These are phyloP conservation scores for Pterocles burchelli DNA, from an alignment of 2,113 vertebrate species.

Conservation along the genomic window DNA sequence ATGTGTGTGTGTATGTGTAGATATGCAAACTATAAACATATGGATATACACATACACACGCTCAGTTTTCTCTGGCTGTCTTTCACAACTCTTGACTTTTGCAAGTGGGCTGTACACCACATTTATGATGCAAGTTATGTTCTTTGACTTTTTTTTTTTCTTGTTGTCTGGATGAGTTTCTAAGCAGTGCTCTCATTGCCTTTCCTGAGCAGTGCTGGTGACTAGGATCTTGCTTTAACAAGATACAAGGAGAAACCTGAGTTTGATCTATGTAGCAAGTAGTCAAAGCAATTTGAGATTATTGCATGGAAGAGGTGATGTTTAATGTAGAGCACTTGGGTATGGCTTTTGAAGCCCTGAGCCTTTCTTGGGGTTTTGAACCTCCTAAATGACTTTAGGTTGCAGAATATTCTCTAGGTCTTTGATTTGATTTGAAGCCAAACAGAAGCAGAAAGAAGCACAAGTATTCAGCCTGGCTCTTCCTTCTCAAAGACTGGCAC, in stretches of 20 bases:
- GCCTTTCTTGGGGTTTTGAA: not conserved
- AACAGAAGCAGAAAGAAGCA: not conserved
- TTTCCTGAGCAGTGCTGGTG: not conserved
- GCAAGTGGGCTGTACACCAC: not conserved
- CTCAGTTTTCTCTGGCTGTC: not conserved
- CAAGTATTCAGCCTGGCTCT: not conserved
- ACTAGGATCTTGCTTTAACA: not conserved
- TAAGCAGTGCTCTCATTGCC: not conserved
- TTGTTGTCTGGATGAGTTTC: not conserved
- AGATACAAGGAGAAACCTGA: not conserved
- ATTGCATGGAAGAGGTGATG: not conserved
- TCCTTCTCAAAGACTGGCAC: not conserved
- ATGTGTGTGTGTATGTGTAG: too few relatives aligned
- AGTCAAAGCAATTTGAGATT: not conserved
- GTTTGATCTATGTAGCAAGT: not conserved
- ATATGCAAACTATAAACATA: not conserved
- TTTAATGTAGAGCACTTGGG: not conserved
- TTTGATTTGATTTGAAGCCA: constrained; percentile 19
- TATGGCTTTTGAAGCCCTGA: not conserved
- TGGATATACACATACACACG: accelerated
- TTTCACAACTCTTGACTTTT: not conserved
- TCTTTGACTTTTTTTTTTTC: not conserved
- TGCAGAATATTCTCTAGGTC: not conserved
- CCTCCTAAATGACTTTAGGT: not conserved
- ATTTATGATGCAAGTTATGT: not conserved